Percentiles rank a stretch among this genome's conserved stretches.
These are phyloP conservation scores for Oscheius sp. DNA, from an alignment of 2,888 invertebrate genomes.

Conservation along the genomic window DNA sequence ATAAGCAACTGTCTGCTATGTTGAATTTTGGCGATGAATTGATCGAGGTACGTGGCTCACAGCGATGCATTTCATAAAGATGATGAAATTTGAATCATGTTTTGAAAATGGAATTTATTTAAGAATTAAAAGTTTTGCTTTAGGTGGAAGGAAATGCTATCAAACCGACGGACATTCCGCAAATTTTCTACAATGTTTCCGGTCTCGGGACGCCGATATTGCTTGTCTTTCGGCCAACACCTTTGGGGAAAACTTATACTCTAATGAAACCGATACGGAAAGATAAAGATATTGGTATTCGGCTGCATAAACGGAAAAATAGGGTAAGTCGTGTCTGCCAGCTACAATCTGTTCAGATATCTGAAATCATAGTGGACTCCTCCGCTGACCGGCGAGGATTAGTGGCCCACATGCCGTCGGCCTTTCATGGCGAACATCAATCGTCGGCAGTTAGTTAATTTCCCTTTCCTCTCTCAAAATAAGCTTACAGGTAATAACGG, in stretches of 20 bases:
- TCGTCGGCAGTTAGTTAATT: slow-evolving; percentile 5
- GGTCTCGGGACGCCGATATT: slow-evolving; percentile 21
- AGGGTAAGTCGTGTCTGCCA: slow-evolving; percentile 1
- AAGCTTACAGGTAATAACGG: slow-evolving; percentile 26
- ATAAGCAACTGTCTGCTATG: slow-evolving; percentile 28
- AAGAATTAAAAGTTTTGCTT: background rate
- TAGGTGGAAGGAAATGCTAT: slow-evolving; percentile 23
- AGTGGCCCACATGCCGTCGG: slow-evolving; percentile 5
- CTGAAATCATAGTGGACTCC: slow-evolving; percentile 14
- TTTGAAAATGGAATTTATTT: background rate
- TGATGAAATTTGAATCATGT: too few species aligned
- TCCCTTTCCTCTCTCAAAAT: background rate
- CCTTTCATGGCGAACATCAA: slow-evolving; percentile 27
- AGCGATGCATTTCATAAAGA: too few species aligned
- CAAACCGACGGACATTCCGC: slow-evolving; percentile 21
- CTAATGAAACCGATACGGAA: slow-evolving; percentile 24
- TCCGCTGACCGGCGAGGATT: slow-evolving; percentile 21
- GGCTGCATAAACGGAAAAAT: slow-evolving; percentile 24
- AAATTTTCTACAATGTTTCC: slow-evolving; percentile 25
- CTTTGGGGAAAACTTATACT: background rate
- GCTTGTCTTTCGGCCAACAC: slow-evolving; percentile 27
- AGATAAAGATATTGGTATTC: slow-evolving; percentile 27
- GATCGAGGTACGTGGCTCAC: slow-evolving; percentile 7
- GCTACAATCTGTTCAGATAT: slow-evolving; percentile 17
- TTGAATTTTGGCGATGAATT: slow-evolving; percentile 28